Evolutionary conservation across 1,140 invertebrate genomes (phyloP), one percentile per base, ranked within the genome.

Genomic region (Caenorhabditis tropicalis): DNA sequence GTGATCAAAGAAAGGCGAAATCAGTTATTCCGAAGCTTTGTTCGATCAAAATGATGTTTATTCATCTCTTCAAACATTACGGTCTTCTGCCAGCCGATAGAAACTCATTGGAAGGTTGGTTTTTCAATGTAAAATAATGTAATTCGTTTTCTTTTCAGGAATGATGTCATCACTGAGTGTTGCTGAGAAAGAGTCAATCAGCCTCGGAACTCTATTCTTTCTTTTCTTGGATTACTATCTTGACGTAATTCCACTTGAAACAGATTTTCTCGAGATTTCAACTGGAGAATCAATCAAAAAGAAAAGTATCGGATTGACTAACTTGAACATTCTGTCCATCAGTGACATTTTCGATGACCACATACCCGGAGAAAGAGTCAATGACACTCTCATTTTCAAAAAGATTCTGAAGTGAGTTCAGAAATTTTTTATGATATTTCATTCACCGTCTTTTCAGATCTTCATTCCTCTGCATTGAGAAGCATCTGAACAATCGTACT

Each of bases 291-390:
- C 58, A 4, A 33, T 65, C 5, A 4, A 19, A 1, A 65, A 65
- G 19, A 33, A 33, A 15, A n/a, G 19, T 21, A 65, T 65, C 19
- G 58, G 58, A 65, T n/a, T 65, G 31, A 65, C 58, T 3, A 65
- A 65, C 21, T 12, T 33, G n/a, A 65, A 65, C 21, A 65, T 65
- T 65, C 16, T 65, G 16, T 65, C 58, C 10, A 65, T 65, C 19
- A 65, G 58, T 65, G 58, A 65, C 58, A 65, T 65, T 31, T 65
- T 65, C 31, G 58, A 65, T 9, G 58, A 65, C 24, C 58, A 65
- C 19, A n/a, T 65, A 19, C 58, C 58, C 33, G 58, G 58, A 65
- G 58, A 65, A 16, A 33, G 58, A n/a, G 58, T 65, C 31, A 65
- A 65, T n/a, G 58, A 65, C 19, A 65, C 58, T 33, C 15, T 65